Evolutionary conservation across 2,888 invertebrate genomes (phyloP), one percentile per base, ranked within the genome.

Genomic region (Agapostemon virescens): DNA sequence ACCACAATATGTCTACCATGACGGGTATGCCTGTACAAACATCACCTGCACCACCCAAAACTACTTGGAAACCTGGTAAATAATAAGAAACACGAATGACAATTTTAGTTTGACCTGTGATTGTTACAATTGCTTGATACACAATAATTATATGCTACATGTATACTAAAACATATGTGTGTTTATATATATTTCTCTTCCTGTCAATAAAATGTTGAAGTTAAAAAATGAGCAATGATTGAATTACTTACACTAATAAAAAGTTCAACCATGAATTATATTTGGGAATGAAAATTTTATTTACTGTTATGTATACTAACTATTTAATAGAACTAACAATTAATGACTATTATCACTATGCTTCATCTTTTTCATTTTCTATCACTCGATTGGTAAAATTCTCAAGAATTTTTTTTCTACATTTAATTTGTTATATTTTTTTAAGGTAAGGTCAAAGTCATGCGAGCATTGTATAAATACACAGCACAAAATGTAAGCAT

Each of bases 401-500:
- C 64, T 49, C 23, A 38, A 13, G 17, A 15, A 69, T 67, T 64
- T 61, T 81, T 67, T 66, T 38, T 63, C 69, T 55, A 77, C 40
- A 49, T 49, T 58, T 40, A 40, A 70, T 66, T 66, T 63, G 42
- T 74, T 66, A 23, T 52, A 20, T 74, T 36, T 84, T 76, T 85
- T 85, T 64, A 85, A 93, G 94, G 94, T 64, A 93, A 93, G 82
- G 94, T 95, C 33, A 94, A 94, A 90, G 94, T 95, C 72, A 94
- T 94, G 17, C 91, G 94, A 86, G 94, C 95, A 15, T 84, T 94
- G 74, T 95, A 94, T 90, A 93, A 93, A 78, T 95, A 95, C 88
- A 93, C 93, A 70, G 95, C 95, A 23, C 94, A 94, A 86, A 93
- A 94, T 91, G 95, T 94, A 91, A 92, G 93, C 91, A 85, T 49